A percentile compares a stretch with the other conserved stretches of the same genome.
Conservation (phyloP, 2,888 invertebrate species). For the Yponomeuta evonymella region DNA sequence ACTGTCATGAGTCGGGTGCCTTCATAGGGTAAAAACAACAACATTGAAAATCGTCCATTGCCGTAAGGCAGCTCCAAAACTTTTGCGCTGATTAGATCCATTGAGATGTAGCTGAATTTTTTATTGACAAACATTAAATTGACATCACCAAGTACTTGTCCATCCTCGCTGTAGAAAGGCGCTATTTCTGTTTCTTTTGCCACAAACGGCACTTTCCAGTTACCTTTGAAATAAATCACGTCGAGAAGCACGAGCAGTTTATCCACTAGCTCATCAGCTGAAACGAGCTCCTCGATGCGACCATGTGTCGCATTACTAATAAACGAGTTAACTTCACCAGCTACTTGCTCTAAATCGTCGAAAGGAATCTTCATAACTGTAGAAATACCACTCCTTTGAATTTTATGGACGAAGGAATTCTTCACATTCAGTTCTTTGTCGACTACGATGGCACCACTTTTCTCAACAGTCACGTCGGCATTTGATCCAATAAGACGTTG, state of each 20-base stretch:
- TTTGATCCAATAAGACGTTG: slow-evolving; percentile 32
- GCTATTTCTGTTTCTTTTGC: slow-evolving; percentile 40
- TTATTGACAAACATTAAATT: not conserved
- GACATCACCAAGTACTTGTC: slow-evolving; percentile 20
- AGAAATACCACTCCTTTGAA: slow-evolving; percentile 35
- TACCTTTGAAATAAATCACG: slow-evolving; percentile 56
- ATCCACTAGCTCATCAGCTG: slow-evolving; percentile 41
- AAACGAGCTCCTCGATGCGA: slow-evolving; percentile 49
- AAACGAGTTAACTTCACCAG: slow-evolving; percentile 44
- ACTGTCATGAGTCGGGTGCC: slow-evolving; percentile 57
- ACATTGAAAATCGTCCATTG: slow-evolving; percentile 74
- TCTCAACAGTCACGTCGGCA: not conserved
- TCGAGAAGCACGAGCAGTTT: slow-evolving; percentile 46
- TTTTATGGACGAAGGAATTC: not conserved
- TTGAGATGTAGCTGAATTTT: not conserved
- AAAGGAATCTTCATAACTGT: slow-evolving; percentile 40
- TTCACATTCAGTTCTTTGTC: not conserved
- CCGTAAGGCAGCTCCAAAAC: slow-evolving; percentile 59
- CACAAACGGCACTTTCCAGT: slow-evolving; percentile 46
- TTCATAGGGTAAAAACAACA: slow-evolving; percentile 75
- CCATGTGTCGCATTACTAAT: slow-evolving; percentile 47
- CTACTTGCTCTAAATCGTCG: slow-evolving; percentile 33
- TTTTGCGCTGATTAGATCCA: slow-evolving; percentile 39
- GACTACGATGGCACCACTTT: not conserved
- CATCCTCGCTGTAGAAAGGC: slow-evolving; percentile 42